Conservation (phyloP, 2,797 vertebrate genomes). For the Arrhamphus sclerolepis region DNA sequence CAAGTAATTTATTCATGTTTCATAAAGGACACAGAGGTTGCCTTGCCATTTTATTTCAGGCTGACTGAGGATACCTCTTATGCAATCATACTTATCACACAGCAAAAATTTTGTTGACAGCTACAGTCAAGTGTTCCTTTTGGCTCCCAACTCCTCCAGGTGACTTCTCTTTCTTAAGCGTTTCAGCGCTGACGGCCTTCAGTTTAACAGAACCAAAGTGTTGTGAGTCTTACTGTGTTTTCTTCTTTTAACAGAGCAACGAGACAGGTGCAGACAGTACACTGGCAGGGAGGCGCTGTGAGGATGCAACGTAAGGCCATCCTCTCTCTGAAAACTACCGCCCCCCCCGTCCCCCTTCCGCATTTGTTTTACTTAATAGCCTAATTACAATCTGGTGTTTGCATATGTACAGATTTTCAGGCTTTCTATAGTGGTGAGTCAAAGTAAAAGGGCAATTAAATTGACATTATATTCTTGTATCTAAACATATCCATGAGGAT, state of each 20-base stretch:
- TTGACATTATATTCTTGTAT: slow-evolving; percentile 14
- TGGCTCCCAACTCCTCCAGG: slow-evolving; percentile 1
- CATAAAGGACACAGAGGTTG: slow-evolving; percentile 26
- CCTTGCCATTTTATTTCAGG: slow-evolving; percentile 17
- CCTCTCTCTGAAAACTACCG: slow-evolving; percentile 2
- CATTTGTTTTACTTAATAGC: slow-evolving; percentile 41
- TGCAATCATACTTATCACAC: slow-evolving; percentile 35
- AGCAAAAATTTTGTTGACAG: slow-evolving; percentile 36
- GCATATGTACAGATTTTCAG: slow-evolving; percentile 15
- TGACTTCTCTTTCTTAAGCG: slow-evolving; percentile 17
- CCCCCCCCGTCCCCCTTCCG: slow-evolving; percentile 9
- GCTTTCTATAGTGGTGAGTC: slow-evolving; percentile 16
- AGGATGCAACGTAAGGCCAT: slow-evolving; percentile 33
- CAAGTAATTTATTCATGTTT: slow-evolving; percentile 33
- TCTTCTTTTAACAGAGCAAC: slow-evolving; percentile 74
- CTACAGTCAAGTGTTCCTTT: slow-evolving; percentile 22
- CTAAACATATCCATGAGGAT: slow-evolving; percentile 4
- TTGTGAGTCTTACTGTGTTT: slow-evolving; percentile 42
- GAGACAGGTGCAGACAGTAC: slow-evolving; percentile 62
- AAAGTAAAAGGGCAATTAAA: neutral
- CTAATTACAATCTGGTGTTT: slow-evolving; percentile 22
- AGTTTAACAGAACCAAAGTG: slow-evolving; percentile 17
- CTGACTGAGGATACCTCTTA: slow-evolving; percentile 30
- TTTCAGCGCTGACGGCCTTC: slow-evolving; percentile 11
- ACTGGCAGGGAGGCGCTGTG: slow-evolving; percentile 64